Base-by-base conservation (phyloP, 2,888 invertebrate species). In the Diabrotica balteata region DNA sequence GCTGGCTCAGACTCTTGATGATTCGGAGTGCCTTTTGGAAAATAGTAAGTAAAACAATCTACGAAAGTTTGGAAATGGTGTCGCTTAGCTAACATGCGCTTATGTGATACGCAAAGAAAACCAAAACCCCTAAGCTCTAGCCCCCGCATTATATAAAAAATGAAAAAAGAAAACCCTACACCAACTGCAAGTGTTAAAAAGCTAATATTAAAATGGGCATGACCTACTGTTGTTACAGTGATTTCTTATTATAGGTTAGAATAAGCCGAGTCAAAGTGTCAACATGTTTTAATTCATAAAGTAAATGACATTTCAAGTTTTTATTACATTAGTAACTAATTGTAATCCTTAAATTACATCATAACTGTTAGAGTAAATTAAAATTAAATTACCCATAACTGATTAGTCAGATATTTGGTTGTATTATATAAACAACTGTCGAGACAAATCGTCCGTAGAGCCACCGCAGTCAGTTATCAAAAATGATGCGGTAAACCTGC, bases 161-260 rank as follows among this genome's bases (percentile, higher is more conserved):
- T 44, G 47, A 64, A 50, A 17, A 70, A 68, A 66, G 63, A 62
- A 68, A 65, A 69, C 63, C 70, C 70, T 59, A 50, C 45, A 59
- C 70, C 59, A 65, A 51, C 52, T 52, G 57, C 32, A 55, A 63
- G 50, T 53, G 63, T 67, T 63, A 68, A 66, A 58, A 73, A 73
- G 73, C 73, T 49, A 64, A 73, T 78, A 80, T 81, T 81, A 81
- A 81, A 81, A 81, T 80, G 82, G 81, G 81, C 82, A 82, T 80
- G 82, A 78, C 75, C 67, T 76, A 75, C 70, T 63, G 67, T 57
- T 58, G 59, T 59, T 64, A 64, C 17, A 62, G 11, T 62, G 55
- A 55, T 54, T 47, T n/a, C 62, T 73, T 71, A 54, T 68, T 70
- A 69, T 66, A 67, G 58, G 62, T 65, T 70, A 68, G 66, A 64